These are phyloP conservation scores for Operophtera brumata DNA, from an alignment of 2,888 invertebrate species.

Conservation along the genomic window DNA sequence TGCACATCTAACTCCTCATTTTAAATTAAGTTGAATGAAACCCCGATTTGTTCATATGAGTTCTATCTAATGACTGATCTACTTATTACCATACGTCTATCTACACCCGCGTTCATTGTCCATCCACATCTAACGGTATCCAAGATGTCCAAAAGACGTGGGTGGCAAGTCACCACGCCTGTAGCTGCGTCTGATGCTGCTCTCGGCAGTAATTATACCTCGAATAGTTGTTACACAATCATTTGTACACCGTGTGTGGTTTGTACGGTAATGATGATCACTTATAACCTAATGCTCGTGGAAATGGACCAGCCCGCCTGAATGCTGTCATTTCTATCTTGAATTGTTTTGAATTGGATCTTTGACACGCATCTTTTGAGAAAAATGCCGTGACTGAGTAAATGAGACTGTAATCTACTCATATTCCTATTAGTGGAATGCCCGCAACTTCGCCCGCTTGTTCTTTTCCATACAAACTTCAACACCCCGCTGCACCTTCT, in stretches of 20 bases:
- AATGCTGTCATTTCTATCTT: slow-evolving; percentile 20
- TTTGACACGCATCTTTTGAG: slow-evolving; percentile 2
- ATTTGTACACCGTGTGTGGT: slow-evolving; percentile 66
- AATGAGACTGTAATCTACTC: no score
- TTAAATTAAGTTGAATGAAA: no score
- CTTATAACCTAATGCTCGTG: slow-evolving; percentile 2
- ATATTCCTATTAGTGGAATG: no score
- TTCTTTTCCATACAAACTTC: no score
- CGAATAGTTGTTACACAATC: slow-evolving; percentile 63
- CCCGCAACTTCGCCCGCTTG: no score
- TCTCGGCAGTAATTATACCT: slow-evolving; percentile 61
- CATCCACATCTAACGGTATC: slow-evolving; percentile 21
- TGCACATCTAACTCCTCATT: background rate
- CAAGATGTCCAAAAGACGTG: slow-evolving; percentile 34
- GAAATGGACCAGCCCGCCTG: slow-evolving; percentile 8
- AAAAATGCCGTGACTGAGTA: background rate
- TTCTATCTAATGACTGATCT: no score
- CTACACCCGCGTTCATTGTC: slow-evolving; percentile 27
- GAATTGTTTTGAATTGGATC: slow-evolving; percentile 12
- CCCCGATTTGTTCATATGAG: no score
- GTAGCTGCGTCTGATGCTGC: slow-evolving; percentile 67
- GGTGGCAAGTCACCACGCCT: slow-evolving; percentile 57
- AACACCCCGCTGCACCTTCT: no score
- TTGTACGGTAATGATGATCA: slow-evolving; percentile 30
- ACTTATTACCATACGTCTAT: no score